phyloP scores from a whole-genome alignment of 1,140 invertebrate species.

The Drosophila nikananu region DNA sequence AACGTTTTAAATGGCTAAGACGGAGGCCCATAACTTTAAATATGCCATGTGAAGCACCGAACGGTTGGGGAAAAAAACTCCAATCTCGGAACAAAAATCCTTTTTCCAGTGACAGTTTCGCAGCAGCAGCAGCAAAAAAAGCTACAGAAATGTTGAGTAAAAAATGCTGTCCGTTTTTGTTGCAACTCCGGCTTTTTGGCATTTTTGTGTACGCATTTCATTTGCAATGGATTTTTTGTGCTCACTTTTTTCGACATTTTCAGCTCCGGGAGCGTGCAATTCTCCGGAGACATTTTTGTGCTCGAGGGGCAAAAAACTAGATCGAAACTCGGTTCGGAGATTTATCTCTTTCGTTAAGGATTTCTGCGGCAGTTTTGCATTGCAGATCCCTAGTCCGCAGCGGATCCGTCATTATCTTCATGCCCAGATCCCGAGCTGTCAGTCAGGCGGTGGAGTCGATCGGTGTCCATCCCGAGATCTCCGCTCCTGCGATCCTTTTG shows the following conservation, averaged over 20 bases:
- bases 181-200: constrained; percentile 42
- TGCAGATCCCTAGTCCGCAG: constrained; percentile 66
- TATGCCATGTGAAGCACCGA: constrained; percentile 57
- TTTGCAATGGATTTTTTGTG: constrained; percentile 47
- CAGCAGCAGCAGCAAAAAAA: background rate
- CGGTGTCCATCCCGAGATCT: constrained; percentile 35
- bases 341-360: constrained; percentile 83
- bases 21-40: constrained; percentile 75
- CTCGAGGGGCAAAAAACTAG: constrained; percentile 72
- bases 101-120: constrained; percentile 68
- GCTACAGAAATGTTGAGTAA: constrained; percentile 41
- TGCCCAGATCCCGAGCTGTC: constrained; percentile 30
- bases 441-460: constrained; percentile 20
- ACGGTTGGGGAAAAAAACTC: constrained; percentile 20
- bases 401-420: constrained; percentile 67
- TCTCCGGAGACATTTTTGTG: constrained; percentile 75
- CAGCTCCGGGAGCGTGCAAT: constrained; percentile 71
- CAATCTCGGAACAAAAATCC: constrained; percentile 56
- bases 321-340: constrained; percentile 64
- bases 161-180: constrained; percentile 40
- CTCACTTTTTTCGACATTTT: constrained; percentile 38
- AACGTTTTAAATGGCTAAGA: constrained; percentile 81
- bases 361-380: constrained; percentile 74
- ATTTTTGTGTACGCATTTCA: constrained; percentile 71
- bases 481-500: constrained; percentile 47